phyloP scores from a whole-genome alignment of 2,888 invertebrate species.

The Tryphoninae sp. region DNA sequence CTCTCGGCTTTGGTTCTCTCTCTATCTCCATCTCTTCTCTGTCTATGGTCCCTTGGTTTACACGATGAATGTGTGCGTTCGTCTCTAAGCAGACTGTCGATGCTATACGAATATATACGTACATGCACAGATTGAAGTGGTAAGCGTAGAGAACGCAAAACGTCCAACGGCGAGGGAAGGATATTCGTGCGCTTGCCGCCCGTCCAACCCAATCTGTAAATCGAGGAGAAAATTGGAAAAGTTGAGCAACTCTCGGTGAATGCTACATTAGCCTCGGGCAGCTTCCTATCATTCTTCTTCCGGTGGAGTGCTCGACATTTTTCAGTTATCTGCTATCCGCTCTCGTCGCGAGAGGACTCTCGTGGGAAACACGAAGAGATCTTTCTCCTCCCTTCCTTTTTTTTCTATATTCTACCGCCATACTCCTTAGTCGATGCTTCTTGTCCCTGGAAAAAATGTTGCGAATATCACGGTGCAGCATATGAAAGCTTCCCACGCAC shows the following conservation, averaged over 20 bases:
- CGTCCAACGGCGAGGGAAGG: constrained; percentile 28
- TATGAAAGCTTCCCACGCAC: constrained; percentile 8
- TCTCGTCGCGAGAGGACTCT: constrained; percentile 10
- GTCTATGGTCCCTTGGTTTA: too few relatives aligned
- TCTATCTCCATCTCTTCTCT: neutral
- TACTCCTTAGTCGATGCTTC: neutral
- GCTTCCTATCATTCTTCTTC: constrained; percentile 65
- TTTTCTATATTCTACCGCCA: neutral
- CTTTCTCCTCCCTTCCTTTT: neutral
- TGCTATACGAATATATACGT: constrained; percentile 8
- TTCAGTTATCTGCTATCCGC: constrained; percentile 61
- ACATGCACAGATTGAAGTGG: constrained; percentile 21
- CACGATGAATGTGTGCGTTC: neutral
- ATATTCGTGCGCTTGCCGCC: constrained; percentile 37
- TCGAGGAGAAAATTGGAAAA: constrained; percentile 70
- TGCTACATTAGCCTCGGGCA: constrained; percentile 66
- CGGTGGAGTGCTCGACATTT: constrained; percentile 61
- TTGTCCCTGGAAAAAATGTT: constrained; percentile 43
- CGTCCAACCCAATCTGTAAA: constrained; percentile 65
- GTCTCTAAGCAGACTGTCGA: constrained; percentile 60
- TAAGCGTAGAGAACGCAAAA: constrained; percentile 25
- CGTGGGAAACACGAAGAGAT: constrained; percentile 15
- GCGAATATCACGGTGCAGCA: constrained; percentile 49
- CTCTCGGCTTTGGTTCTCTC: constrained; percentile 11
- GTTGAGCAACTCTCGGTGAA: constrained; percentile 65